phyloP scores from a whole-genome alignment of 2,888 invertebrate genomes.

The Blera fallax region DNA sequence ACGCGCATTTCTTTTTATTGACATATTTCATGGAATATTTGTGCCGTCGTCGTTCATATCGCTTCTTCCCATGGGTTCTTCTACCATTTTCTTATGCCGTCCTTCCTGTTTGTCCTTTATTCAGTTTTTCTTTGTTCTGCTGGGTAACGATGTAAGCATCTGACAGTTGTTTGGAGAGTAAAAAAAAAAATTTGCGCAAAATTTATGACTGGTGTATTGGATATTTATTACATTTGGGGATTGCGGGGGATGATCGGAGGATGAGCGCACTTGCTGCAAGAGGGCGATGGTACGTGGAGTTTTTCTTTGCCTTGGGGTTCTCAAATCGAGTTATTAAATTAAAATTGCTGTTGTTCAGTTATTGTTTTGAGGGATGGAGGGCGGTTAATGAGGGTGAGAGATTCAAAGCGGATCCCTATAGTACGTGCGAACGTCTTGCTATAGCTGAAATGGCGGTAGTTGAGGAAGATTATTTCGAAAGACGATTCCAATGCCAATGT shows the following conservation, averaged over 20 bases:
- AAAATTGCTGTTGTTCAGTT: constrained; percentile 51
- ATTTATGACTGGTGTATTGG: constrained; percentile 61
- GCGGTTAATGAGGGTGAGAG: constrained; percentile 1
- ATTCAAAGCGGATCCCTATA: constrained; percentile 5
- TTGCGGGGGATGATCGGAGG: constrained; percentile 10
- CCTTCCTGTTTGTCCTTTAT: neutral
- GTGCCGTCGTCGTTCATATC: constrained; percentile 13
- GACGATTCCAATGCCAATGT: neutral
- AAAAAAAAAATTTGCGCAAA: constrained; percentile 23
- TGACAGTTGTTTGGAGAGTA: constrained; percentile 26
- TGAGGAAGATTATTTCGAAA: neutral
- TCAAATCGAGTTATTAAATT: constrained; percentile 59
- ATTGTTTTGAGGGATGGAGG: neutral
- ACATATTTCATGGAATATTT: constrained; percentile 56
- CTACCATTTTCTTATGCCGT: neutral
- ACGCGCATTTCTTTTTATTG: constrained; percentile 54
- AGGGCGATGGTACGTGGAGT: neutral
- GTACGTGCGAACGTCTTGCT: constrained; percentile 26
- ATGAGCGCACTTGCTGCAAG: constrained; percentile 1
- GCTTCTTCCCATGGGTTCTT: neutral
- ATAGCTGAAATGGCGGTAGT: neutral
- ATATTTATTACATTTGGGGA: constrained; percentile 60
- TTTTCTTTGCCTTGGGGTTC: constrained; percentile 20
- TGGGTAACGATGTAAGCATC: constrained; percentile 31
- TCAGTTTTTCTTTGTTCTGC: constrained; percentile 13